Evolutionary conservation across 2,113 vertebrate genomes (phyloP).

Genomic region (Andinoacara biseriatus): DNA sequence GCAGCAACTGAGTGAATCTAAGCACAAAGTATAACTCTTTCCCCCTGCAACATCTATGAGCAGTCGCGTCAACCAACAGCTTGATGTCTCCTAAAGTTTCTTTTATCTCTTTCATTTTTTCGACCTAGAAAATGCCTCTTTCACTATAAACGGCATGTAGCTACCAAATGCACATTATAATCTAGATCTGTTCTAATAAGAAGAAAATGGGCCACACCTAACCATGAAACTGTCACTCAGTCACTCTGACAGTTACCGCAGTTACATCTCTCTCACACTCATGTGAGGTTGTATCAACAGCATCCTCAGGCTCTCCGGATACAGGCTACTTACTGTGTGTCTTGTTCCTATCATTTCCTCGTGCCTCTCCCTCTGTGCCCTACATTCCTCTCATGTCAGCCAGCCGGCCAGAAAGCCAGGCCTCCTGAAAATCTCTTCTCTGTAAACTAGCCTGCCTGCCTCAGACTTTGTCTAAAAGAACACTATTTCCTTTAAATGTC

Average conservation of each 20-base stretch:
- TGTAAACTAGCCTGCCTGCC: neutral
- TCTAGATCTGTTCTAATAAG: neutral
- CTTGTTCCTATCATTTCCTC: neutral
- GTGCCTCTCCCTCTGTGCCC: accelerated
- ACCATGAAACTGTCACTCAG: neutral
- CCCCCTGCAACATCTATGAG: neutral
- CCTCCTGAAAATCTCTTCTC: neutral
- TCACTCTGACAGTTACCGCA: neutral
- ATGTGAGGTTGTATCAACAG: neutral
- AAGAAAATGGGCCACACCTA: neutral
- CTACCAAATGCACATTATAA: neutral
- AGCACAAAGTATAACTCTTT: neutral
- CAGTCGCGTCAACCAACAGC: neutral
- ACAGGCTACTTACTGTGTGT: neutral
- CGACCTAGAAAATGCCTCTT: accelerated
- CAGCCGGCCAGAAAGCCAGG: neutral
- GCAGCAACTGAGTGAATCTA: neutral
- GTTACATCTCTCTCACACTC: neutral
- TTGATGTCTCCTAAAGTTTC: too few relatives aligned
- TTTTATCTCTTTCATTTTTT: neutral
- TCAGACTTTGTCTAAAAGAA: neutral
- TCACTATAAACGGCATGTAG: neutral
- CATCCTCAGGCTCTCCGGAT: neutral
- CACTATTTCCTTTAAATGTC: neutral
- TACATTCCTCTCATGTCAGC: neutral